Conservation (phyloP, 1,140 invertebrate genomes). For the Leptonema lineaticorne region DNA sequence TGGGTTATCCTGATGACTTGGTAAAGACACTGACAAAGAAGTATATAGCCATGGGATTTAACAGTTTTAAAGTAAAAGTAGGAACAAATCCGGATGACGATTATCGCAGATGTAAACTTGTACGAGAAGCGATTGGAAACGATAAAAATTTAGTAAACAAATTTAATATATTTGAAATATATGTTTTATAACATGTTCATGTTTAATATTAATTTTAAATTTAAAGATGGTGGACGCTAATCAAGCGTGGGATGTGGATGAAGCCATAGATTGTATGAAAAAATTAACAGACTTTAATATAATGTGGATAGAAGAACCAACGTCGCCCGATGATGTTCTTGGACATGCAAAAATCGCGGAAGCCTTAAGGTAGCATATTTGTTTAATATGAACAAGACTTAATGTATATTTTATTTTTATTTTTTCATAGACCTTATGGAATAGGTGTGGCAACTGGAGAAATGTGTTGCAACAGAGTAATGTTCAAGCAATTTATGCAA, state of each 20-base stretch:
- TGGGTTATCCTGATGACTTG: slow-evolving; percentile 73
- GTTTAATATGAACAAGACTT: not conserved
- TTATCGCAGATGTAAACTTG: slow-evolving; percentile 65
- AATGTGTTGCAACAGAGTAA: slow-evolving; percentile 86
- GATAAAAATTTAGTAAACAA: slow-evolving; percentile 67
- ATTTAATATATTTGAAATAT: slow-evolving; percentile 1
- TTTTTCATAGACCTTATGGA: slow-evolving; percentile 59
- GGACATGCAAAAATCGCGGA: slow-evolving; percentile 76
- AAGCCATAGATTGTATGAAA: slow-evolving; percentile 86
- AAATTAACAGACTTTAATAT: slow-evolving; percentile 71
- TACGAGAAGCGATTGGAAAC: slow-evolving; percentile 76
- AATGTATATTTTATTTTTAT: not conserved
- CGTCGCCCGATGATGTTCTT: slow-evolving; percentile 85
- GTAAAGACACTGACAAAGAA: slow-evolving; percentile 69
- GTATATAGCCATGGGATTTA: slow-evolving; percentile 74
- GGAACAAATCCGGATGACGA: slow-evolving; percentile 79
- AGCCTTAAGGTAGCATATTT: slow-evolving; percentile 57
- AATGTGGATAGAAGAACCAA: slow-evolving; percentile 92
- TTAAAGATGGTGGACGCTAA: slow-evolving; percentile 87
- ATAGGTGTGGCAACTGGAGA: slow-evolving; percentile 90
- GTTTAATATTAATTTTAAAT: not conserved
- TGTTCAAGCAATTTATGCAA: slow-evolving; percentile 91
- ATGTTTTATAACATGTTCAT: not conserved
- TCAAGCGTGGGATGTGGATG: slow-evolving; percentile 84
- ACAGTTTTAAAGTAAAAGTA: slow-evolving; percentile 89